phyloP scores from a whole-genome alignment of 2,113 vertebrate genomes.

The Andinoacara biseriatus region DNA sequence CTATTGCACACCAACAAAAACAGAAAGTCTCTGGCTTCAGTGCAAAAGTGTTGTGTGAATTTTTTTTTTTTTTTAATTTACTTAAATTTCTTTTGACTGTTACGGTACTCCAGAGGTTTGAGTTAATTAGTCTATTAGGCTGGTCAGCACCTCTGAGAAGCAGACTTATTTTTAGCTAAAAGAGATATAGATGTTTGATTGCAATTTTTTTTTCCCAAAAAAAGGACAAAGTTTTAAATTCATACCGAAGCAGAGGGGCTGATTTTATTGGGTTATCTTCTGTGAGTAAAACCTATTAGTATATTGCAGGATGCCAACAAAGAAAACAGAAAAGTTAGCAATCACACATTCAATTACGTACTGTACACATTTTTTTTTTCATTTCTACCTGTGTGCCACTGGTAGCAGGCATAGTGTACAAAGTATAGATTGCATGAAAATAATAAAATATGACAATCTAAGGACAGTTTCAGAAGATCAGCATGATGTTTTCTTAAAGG shows the following conservation, averaged over 20 bases:
- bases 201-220: background rate
- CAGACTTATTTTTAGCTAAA: constrained; percentile 59
- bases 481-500: constrained; percentile 12
- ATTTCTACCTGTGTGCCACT: background rate
- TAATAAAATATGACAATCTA: background rate
- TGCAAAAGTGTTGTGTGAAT: constrained; percentile 52
- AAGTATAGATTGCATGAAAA: background rate
- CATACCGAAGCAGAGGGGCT: background rate
- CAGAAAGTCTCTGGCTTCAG: constrained; percentile 28
- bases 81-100: constrained; percentile 43
- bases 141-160: constrained; percentile 42
- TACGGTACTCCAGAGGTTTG: constrained; percentile 53
- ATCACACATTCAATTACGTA: no score
- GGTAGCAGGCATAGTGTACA: background rate
- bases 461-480: constrained; percentile 24
- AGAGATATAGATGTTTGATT: constrained; percentile 30
- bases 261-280: background rate
- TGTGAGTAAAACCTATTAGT: background rate
- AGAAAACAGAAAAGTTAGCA: background rate
- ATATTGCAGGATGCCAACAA: background rate
- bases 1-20: constrained; percentile 16
- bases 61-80: constrained; percentile 53
- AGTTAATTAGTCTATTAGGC: constrained; percentile 72
- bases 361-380: background rate
- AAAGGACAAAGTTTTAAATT: constrained; percentile 23